Evolutionary conservation across 2,113 vertebrate species (phyloP).

Genomic region (Elanoides forficatus): DNA sequence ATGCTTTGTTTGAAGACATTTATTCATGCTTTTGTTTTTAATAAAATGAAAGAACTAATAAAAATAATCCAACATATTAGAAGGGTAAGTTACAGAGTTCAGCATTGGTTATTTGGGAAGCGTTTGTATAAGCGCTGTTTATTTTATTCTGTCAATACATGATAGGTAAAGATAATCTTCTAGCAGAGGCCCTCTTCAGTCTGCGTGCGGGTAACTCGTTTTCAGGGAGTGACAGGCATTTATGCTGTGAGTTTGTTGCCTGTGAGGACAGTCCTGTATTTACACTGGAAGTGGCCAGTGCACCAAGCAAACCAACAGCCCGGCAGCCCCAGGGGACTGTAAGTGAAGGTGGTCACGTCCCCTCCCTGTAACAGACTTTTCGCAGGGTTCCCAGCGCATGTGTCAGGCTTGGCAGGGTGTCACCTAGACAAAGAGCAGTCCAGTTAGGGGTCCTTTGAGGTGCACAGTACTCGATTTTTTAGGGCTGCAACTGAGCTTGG

Average conservation of each 20-base stretch:
- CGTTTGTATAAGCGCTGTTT: not conserved
- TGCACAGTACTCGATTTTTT: not conserved
- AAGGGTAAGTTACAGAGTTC: not conserved
- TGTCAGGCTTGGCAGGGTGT: not conserved
- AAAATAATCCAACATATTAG: not conserved
- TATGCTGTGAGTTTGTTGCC: not conserved
- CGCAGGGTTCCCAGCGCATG: not conserved
- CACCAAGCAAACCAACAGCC: not conserved
- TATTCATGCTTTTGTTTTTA: not conserved
- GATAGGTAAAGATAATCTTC: not conserved
- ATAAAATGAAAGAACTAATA: not conserved
- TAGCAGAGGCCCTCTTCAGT: not conserved
- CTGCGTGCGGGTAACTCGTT: not conserved
- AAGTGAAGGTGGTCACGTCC: not conserved
- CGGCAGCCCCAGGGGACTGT: not conserved
- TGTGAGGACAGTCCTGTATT: not conserved
- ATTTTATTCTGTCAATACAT: not conserved
- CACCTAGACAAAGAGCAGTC: not conserved
- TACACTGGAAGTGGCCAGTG: not conserved
- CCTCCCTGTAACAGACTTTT: not conserved
- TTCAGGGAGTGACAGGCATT: not conserved
- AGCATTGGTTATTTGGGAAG: not conserved
- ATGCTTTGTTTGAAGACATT: not conserved
- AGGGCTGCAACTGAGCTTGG: not conserved
- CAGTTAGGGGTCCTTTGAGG: not conserved